Evolutionary conservation across 2,888 invertebrate genomes (phyloP), one percentile per base, ranked within the genome.

Genomic region (Zygogramma bicolorata): DNA sequence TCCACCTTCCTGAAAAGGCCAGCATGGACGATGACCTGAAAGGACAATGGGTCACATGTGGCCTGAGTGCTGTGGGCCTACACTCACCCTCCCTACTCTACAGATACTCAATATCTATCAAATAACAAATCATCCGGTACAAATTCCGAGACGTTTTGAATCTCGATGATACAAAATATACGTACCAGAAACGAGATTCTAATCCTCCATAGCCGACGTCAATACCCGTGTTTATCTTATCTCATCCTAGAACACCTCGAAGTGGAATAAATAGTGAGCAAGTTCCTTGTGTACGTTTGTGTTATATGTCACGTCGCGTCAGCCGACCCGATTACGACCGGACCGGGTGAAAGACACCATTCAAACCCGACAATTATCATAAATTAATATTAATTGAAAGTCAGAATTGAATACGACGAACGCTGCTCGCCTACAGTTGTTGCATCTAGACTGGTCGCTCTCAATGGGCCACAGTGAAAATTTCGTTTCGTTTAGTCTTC

Each of bases 341-440:
- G 46, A 18, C 46, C 42, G 42, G 42, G 62, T 42, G 62, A 62
- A 62, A 62, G 62, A 62, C 40, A 40, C 62, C 27, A 62, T 62
- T 62, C 18, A 62, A 62, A 42, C 34, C 40, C 59, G 59, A 59
- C 25, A 42, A 62, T 62, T 62, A 62, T 62, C 62, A 62, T 62
- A 62, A 62, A 62, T 62, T 62, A 62, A 62, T 40, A 42, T 62
- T 62, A 62, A 62, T 40, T 62, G 62, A 27, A 27, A 62, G 62
- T 8, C 62, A 25, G 42, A 25, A 62, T 62, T 40, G 40, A 46
- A 46, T 46, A 10, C 46, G 20, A 42, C 31, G 31, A 31, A 31
- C n/a, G n/a, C 10, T 13, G 34, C 34, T 34, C 34, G 34, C 34
- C 13, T 34, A 34, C n/a, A n/a, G n/a, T n/a, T n/a, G 34, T 20